These are phyloP conservation scores for Ciconia nigra DNA, from an alignment of 2,797 vertebrate species.

Conservation along the genomic window DNA sequence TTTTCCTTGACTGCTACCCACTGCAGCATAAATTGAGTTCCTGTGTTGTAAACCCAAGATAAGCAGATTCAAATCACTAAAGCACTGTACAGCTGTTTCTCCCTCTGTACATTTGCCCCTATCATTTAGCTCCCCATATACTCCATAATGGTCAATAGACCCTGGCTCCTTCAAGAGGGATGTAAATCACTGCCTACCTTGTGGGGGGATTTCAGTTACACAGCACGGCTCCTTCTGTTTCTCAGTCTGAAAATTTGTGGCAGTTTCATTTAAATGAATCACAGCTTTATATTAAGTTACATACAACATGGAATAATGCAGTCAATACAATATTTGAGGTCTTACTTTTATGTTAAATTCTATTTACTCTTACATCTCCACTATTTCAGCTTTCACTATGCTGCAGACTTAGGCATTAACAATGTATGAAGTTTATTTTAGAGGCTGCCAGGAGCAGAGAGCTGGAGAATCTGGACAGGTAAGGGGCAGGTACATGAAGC, in stretches of 20 bases:
- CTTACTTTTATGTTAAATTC: not conserved
- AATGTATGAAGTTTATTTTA: not conserved
- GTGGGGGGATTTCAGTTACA: not conserved
- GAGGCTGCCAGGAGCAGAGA: not conserved
- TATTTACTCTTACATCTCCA: not conserved
- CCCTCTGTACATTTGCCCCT: not conserved
- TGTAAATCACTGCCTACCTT: not conserved
- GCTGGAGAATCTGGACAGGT: not conserved
- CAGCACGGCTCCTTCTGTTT: not conserved
- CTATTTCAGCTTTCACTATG: not conserved
- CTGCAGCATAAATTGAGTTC: not conserved
- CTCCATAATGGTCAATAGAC: not conserved
- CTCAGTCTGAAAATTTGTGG: not conserved
- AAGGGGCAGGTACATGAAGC: not conserved
- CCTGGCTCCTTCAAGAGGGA: not conserved
- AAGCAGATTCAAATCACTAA: not conserved
- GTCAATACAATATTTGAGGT: not conserved
- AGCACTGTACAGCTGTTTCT: not conserved
- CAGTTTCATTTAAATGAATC: not conserved
- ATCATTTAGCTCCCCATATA: not conserved
- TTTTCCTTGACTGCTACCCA: not conserved
- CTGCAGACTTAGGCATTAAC: not conserved
- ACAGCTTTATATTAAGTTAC: not conserved
- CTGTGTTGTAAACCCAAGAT: not conserved
- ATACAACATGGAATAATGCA: not conserved